Base-by-base conservation (phyloP, 2,888 invertebrate genomes). In the Hyles lineata region DNA sequence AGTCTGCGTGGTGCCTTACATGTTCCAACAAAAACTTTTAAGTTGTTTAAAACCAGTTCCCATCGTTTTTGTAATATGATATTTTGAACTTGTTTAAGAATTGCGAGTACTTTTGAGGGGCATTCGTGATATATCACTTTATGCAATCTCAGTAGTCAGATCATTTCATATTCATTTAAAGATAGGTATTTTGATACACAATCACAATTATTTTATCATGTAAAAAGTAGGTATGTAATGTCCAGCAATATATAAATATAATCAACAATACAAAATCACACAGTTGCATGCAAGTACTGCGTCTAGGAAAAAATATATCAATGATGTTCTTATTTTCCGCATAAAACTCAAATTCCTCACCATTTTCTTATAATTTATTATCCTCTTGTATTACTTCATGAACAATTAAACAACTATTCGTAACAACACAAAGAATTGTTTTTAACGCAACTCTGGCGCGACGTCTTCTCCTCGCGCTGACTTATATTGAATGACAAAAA, bases 291-390 rank as follows among this genome's bases (percentile, higher is more conserved):
- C 29, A 25, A 59, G 59, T 59, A 11, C 1, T 11, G 21, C 35
- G 63, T 35, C 35, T 32, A 9, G 6, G 21, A 63, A 63, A 29
- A 4, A 1, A 43, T 8, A 8, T 1, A 21, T 1, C n/a, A 43
- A 43, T 43, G 3, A 43, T 35, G 15, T 43, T 43, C 15, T 9
- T 35, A 43, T 23, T 23, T 50, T 67, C 23, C 23, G 50, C 67
- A 50, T 43, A 43, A 21, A 15, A 67, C 43, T 17, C 21, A 67
- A 50, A 50, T 67, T 50, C 67, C 67, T 67, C 67, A 67, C 67
- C 67, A 67, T 67, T 43, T 43, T 50, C 21, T 50, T 43, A 50
- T 9, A 67, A 43, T 5, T 50, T 15, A 23, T 43, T 50, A 67
- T 67, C 67, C 67, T 67, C 43, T 67, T 50, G 50, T 67, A 43